These are phyloP conservation scores for Paramuricea clavata DNA, from an alignment of 92 coral and sea anemone genomes.

Conservation along the genomic window DNA sequence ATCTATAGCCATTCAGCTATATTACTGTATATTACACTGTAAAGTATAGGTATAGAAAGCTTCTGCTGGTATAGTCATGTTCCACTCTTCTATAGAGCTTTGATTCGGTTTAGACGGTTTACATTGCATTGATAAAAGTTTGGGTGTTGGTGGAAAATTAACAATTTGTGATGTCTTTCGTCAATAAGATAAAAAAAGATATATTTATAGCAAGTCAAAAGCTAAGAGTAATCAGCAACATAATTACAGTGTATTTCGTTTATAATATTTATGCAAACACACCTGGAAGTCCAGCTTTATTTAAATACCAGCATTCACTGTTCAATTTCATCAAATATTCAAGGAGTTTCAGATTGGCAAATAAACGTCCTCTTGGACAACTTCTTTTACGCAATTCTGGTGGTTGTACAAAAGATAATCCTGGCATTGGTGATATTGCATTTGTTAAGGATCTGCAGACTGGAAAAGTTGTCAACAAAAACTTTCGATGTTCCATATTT, in stretches of 20 bases:
- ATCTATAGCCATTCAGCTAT: too few species aligned
- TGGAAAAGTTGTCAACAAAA: background rate
- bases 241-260: background rate
- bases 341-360: slow-evolving; percentile 21
- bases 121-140: too few species aligned
- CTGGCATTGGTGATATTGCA: slow-evolving; percentile 4
- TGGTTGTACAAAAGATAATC: background rate
- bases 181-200: too few species aligned
- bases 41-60: too few species aligned
- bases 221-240: background rate
- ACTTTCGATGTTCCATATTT: background rate
- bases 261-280: too few species aligned
- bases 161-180: too few species aligned
- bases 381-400: background rate
- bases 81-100: too few species aligned
- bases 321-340: background rate
- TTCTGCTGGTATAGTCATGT: too few species aligned
- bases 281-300: too few species aligned
- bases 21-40: too few species aligned
- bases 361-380: background rate
- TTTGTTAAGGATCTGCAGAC: background rate
- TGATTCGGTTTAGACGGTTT: too few species aligned
- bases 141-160: too few species aligned
- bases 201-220: background rate
- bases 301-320: background rate